Evolutionary conservation across 2,888 invertebrate genomes (phyloP).

Genomic region (Pristionchus japonicus): DNA sequence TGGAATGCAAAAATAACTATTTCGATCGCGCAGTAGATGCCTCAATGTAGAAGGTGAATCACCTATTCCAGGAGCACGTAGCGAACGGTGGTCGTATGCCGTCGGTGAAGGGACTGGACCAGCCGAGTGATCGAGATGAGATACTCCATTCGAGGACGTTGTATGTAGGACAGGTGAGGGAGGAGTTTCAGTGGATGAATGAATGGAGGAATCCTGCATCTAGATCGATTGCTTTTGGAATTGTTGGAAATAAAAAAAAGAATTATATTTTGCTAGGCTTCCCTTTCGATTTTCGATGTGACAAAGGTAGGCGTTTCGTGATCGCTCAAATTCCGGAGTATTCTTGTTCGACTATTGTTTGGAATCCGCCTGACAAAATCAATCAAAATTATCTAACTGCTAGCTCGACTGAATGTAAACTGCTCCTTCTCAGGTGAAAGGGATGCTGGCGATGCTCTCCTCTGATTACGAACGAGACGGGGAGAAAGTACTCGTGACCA

Average conservation of each 20-base stretch:
- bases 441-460: constrained; percentile 76
- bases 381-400: too few species aligned
- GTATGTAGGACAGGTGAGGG: constrained; percentile 67
- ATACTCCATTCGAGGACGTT: constrained; percentile 67
- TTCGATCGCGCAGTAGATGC: too few species aligned
- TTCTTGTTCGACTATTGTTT: too few species aligned
- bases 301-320: too few species aligned
- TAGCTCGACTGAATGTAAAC: too few species aligned
- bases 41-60: too few species aligned
- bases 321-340: too few species aligned
- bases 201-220: not conserved
- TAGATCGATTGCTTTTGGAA: too few species aligned
- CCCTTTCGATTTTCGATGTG: too few species aligned
- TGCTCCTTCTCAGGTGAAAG: constrained; percentile 77
- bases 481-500: constrained; percentile 72
- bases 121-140: constrained; percentile 55
- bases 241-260: too few species aligned
- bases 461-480: constrained; percentile 63
- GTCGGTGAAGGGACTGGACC: constrained; percentile 54
- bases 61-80: constrained; percentile 58
- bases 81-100: constrained; percentile 56
- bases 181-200: not conserved
- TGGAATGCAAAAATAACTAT: not conserved
- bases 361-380: too few species aligned
- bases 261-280: too few species aligned